Conservation (phyloP, 2,113 vertebrate species). For the Pogona vitticeps region DNA sequence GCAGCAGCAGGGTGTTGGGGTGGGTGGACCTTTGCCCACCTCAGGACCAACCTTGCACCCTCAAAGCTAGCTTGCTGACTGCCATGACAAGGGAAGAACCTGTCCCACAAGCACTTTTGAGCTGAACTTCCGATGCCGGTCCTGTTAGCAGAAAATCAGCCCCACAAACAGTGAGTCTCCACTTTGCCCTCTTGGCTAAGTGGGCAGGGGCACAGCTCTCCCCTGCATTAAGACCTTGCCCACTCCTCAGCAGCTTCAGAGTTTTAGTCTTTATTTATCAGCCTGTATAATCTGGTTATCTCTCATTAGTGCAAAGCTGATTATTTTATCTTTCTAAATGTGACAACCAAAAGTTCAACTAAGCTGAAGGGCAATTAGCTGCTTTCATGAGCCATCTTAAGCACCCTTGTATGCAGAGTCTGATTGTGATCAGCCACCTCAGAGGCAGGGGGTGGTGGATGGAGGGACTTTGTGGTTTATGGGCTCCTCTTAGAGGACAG, state of each 20-base stretch:
- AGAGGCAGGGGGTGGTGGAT: conserved; percentile 60
- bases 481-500: too few relatives aligned
- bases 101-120: too few relatives aligned
- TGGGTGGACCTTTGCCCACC: too few relatives aligned
- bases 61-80: too few relatives aligned
- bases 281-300: conserved; percentile 87
- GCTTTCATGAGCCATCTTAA: conserved; percentile 86
- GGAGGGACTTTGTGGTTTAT: too few relatives aligned
- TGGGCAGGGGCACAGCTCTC: background rate
- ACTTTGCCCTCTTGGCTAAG: background rate
- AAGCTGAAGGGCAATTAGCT: conserved; percentile 88
- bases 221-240: conserved; percentile 36
- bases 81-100: too few relatives aligned
- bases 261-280: conserved; percentile 85
- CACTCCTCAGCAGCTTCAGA: conserved; percentile 55
- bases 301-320: conserved; percentile 88
- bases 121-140: too few relatives aligned
- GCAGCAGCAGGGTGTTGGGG: too few relatives aligned
- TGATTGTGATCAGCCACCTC: conserved; percentile 79
- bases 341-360: conserved; percentile 90
- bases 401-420: conserved; percentile 74
- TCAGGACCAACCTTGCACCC: too few relatives aligned
- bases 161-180: too few relatives aligned
- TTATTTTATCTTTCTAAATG: conserved; percentile 91
- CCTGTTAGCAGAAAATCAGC: too few relatives aligned